Conservation (phyloP, 2,888 invertebrate genomes). For the Meteorus colon region DNA sequence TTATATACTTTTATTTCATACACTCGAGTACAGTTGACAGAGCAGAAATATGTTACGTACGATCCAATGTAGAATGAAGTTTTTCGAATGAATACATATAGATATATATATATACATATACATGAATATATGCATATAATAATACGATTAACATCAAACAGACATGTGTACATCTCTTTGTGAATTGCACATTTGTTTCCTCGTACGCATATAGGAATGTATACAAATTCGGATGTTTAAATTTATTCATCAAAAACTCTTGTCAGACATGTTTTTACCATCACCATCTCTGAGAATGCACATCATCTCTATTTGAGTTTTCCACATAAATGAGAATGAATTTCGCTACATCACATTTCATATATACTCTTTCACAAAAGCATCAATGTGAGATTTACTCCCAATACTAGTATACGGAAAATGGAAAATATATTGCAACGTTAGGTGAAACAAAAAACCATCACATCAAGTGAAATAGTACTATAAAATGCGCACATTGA, state of each 20-base stretch:
- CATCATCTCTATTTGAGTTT: no score
- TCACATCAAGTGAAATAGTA: no score
- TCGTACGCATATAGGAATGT: background rate
- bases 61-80: slow-evolving; percentile 29
- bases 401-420: no score
- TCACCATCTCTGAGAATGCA: background rate
- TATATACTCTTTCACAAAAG: background rate
- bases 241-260: slow-evolving; percentile 13
- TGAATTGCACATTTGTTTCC: slow-evolving; percentile 33
- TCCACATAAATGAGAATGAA: background rate
- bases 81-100: slow-evolving; percentile 5
- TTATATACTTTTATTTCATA: background rate
- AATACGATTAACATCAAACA: slow-evolving; percentile 36
- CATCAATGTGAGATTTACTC: no score
- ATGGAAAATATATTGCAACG: no score
- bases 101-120: slow-evolving; percentile 10
- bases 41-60: slow-evolving; percentile 14
- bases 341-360: background rate
- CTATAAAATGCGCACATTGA: no score
- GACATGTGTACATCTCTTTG: slow-evolving; percentile 12
- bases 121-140: slow-evolving; percentile 7
- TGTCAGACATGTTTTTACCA: background rate
- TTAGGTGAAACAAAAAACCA: no score
- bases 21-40: background rate
- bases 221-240: no score